Base-by-base conservation (phyloP, 2,797 vertebrate genomes). In the Octomys mimax region DNA sequence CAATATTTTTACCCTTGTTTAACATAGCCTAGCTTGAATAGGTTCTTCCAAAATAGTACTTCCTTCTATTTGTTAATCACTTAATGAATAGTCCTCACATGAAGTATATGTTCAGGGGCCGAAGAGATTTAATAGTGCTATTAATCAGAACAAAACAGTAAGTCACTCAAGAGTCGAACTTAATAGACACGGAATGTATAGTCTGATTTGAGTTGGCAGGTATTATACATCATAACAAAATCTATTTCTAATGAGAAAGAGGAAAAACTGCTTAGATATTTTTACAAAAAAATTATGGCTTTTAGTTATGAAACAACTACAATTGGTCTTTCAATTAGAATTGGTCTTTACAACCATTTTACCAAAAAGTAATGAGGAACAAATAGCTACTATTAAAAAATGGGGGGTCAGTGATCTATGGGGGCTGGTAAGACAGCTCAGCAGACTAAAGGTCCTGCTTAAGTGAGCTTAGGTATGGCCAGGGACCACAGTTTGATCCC, bases 101-200 rank as follows among this genome's bases (percentile, higher is more conserved):
- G 61, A n/a, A 87, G 54, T 73, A 36, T 84, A 36, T 87, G 64
- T 96, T 94, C 70, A 66, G 80, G 82, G 80, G 59, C 54, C 85
- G 93, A 84, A 81, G 77, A 79, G 71, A 90, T n/a, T 62, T 91
- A 68, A 77, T 75, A 79, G 66, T 10, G 39, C 46, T 57, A 52
- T 91, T 94, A 87, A 78, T 97, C 81, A 94, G 59, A 94, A 87
- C 1, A 89, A 28, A 52, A 78, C 16, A 94, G 12, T 28, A 62
- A 42, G 64, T 86, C 36, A 39, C 49, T 94, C 82, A 28, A 79
- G 19, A 83, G 59, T 49, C 42, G 28, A 24, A 0, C 1, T 66
- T 24, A 36, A 36, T 6, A 84, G 82, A 61, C 9, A 16, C 2
- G 10, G 68, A 82, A 61, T 61, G 31, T 46, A 9, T 31, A 64